A percentile compares a stretch with the other conserved stretches of the same genome.
phyloP scores from a whole-genome alignment of 2,888 invertebrate species.

The Nomada ruficornis region DNA sequence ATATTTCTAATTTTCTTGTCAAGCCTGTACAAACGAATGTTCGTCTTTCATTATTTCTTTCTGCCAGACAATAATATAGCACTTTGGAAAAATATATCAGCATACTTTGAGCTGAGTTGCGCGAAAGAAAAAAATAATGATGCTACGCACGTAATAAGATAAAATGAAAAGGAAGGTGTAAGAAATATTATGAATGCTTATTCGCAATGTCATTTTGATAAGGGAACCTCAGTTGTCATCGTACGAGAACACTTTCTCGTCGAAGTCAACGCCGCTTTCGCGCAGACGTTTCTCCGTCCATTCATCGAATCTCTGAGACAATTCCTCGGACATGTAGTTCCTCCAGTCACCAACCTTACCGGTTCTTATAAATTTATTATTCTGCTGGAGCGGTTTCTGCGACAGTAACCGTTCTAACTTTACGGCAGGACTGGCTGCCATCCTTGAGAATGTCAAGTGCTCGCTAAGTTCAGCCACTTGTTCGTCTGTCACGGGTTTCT shows the following conservation, averaged over 20 bases:
- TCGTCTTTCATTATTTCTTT: no score
- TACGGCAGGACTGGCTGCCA: constrained; percentile 92
- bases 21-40: no score
- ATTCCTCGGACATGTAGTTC: constrained; percentile 90
- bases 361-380: constrained; percentile 89
- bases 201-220: no score
- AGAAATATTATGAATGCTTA: no score
- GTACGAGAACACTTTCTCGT: constrained; percentile 9
- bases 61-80: no score
- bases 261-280: constrained; percentile 48
- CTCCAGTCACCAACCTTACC: constrained; percentile 93
- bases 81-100: no score
- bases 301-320: constrained; percentile 87
- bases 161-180: no score
- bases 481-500: constrained; percentile 88
- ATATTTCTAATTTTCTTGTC: no score
- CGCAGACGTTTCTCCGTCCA: constrained; percentile 78
- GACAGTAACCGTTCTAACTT: constrained; percentile 89
- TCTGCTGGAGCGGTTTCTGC: constrained; percentile 85
- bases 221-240: constrained; percentile 45
- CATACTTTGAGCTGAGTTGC: no score
- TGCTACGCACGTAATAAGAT: no score
- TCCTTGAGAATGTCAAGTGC: constrained; percentile 92
- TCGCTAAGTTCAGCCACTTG: constrained; percentile 88
- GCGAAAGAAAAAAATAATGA: no score